Base-by-base conservation (phyloP, 2,113 vertebrate genomes). In the Gnathonemus echidnorhynchus region DNA sequence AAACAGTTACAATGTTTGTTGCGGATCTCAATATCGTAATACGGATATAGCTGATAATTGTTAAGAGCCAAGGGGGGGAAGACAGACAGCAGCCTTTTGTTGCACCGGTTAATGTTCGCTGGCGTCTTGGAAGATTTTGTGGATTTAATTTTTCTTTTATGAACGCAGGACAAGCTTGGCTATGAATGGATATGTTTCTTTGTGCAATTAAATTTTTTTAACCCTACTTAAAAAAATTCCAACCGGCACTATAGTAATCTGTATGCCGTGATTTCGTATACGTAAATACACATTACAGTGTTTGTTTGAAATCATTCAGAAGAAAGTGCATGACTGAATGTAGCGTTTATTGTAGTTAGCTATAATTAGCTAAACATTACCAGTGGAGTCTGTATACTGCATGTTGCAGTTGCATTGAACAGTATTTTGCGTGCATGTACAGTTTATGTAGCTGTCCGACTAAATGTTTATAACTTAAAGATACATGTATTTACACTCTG, bases 51-150 rank as follows among this genome's bases (percentile, higher is more conserved):
- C 87, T 45, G 91, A 92, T 83, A 89, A 92, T 91, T 89, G 91
- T 48, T 74, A 52, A 92, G 93, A 91, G 89, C 92, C 86, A 90
- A 91, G 89, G 87, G 91, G 91, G 90, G 92, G 49, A 39, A 86
- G 86, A 88, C 89, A 58, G 90, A 87, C 56, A 91, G 27, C 89
- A 24, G 90, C 88, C 91, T 85, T 85, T 31, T 90, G 80, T 83
- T 89, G 92, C 90, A 91, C 86, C 86, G 31, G 39, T 92, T 92
- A 91, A 89, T 62, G 90, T 58, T 49, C 91, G 93, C 93, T 90
- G 91, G 92, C 93, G 94, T 94, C 95, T 87, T 52, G 94, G 91
- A 93, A 95, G 95, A 94, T 95, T 94, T 93, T 93, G 92, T 95
- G 95, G 95, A 96, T 95, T 96, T 94, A 93, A 91, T 56, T 91